These are phyloP conservation scores for Caenorhabditis virilis DNA, from an alignment of 2,888 invertebrate genomes.

Conservation along the genomic window DNA sequence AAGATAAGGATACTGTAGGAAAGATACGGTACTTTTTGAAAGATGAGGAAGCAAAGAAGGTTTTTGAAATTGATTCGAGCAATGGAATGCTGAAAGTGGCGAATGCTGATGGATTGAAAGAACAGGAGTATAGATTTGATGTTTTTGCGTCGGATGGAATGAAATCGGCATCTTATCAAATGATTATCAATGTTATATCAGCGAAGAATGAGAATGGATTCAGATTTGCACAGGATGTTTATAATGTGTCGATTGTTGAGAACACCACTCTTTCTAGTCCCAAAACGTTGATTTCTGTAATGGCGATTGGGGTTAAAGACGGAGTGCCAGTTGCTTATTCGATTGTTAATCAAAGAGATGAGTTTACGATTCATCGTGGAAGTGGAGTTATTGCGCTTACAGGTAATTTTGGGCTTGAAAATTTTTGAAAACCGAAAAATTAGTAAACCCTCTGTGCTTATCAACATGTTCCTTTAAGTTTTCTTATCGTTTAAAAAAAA, in stretches of 20 bases:
- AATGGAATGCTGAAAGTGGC: slow-evolving; percentile 77
- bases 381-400: slow-evolving; percentile 88
- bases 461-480: too few relatives aligned
- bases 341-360: slow-evolving; percentile 78
- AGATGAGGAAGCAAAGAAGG: slow-evolving; percentile 3
- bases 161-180: slow-evolving; percentile 32
- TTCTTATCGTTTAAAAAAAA: too few relatives aligned
- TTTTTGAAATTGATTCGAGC: slow-evolving; percentile 80
- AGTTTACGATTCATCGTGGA: slow-evolving; percentile 84
- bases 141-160: slow-evolving; percentile 54
- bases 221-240: slow-evolving; percentile 7
- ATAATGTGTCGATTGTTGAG: slow-evolving; percentile 46
- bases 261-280: slow-evolving; percentile 75
- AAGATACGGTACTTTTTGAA: slow-evolving; percentile 42
- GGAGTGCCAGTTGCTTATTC: slow-evolving; percentile 45
- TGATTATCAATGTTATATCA: slow-evolving; percentile 7
- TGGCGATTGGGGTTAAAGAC: slow-evolving; percentile 71
- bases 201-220: neutral
- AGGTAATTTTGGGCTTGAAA: slow-evolving; percentile 77
- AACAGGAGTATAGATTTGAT: slow-evolving; percentile 9
- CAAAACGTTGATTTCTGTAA: slow-evolving; percentile 22
- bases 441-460: too few relatives aligned
- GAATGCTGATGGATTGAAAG: slow-evolving; percentile 23
- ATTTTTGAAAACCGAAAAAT: too few relatives aligned
- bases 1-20: slow-evolving; percentile 68